These are phyloP conservation scores for Onychomys torridus DNA, from an alignment of 2,797 vertebrate species.

Conservation along the genomic window DNA sequence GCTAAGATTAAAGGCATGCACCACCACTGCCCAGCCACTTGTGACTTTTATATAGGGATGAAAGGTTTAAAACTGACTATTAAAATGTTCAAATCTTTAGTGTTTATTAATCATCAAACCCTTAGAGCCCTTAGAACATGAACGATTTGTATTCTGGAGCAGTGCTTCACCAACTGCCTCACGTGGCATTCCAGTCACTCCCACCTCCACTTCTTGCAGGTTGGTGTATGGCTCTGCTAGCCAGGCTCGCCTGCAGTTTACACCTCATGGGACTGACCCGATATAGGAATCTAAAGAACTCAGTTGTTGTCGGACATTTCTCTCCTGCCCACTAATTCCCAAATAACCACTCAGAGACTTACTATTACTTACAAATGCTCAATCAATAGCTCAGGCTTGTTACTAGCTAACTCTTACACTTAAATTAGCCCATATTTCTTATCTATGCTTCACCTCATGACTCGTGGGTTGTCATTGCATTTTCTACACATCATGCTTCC, in stretches of 20 bases:
- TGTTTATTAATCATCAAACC: neutral
- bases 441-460: too few species aligned
- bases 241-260: neutral
- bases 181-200: neutral
- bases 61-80: neutral
- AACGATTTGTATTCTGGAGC: neutral
- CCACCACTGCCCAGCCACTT: neutral
- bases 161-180: neutral
- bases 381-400: too few species aligned
- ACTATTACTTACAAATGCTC: too few species aligned
- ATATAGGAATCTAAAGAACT: neutral
- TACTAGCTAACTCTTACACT: too few species aligned
- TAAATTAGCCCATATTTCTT: too few species aligned
- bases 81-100: neutral
- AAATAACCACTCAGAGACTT: too few species aligned
- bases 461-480: too few species aligned
- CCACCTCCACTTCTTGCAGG: neutral
- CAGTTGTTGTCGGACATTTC: too few species aligned
- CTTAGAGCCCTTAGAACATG: neutral
- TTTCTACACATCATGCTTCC: too few species aligned
- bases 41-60: neutral
- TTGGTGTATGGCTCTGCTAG: too few species aligned
- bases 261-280: neutral
- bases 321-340: too few species aligned
- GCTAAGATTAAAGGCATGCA: too few species aligned